Conservation (phyloP, 2,113 vertebrate genomes). For the Paradisaea rubra region DNA sequence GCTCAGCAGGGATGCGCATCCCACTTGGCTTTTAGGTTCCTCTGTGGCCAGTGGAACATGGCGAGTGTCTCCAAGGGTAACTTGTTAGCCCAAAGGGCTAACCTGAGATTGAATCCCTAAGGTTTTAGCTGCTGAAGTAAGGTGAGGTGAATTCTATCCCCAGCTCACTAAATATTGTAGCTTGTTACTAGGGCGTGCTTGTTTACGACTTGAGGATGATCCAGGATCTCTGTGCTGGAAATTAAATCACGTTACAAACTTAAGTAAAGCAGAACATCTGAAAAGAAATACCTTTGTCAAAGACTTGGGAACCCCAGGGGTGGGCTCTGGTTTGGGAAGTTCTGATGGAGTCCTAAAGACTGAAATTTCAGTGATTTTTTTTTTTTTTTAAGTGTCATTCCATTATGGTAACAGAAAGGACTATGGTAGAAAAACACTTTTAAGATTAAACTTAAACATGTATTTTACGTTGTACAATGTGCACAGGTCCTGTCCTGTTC, state of each 20-base stretch:
- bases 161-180: background rate
- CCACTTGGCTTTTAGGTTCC: background rate
- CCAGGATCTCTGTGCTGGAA: background rate
- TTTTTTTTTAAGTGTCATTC: background rate
- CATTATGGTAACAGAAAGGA: background rate
- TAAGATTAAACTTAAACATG: background rate
- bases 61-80: background rate
- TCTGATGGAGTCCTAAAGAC: background rate
- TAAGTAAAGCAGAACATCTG: background rate
- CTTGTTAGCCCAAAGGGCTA: background rate
- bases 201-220: background rate
- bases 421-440: background rate
- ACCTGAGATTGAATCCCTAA: background rate
- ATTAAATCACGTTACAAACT: background rate
- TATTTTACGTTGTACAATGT: background rate
- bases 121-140: background rate
- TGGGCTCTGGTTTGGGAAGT: background rate
- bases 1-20: background rate
- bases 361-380: background rate
- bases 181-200: background rate
- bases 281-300: background rate
- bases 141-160: background rate
- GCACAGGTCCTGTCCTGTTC: background rate
- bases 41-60: background rate
- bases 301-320: background rate